Evolutionary conservation across 2,797 vertebrate species (phyloP).

Genomic region (Sardinella longiceps): DNA sequence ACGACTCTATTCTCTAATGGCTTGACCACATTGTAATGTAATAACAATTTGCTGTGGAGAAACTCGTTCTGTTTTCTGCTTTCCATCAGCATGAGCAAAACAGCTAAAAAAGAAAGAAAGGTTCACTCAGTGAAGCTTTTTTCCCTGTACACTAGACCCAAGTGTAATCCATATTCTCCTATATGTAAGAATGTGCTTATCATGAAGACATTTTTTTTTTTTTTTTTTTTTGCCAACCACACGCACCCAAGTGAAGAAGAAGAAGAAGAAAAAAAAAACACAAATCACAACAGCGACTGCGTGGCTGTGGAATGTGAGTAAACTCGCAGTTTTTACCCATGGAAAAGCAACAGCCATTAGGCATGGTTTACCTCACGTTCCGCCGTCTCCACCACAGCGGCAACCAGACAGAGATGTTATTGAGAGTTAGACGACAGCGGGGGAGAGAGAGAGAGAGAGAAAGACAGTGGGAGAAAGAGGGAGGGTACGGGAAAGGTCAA

Average conservation of each 20-base stretch:
- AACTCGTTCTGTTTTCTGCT: slow-evolving; percentile 36
- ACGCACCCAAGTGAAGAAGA: background rate
- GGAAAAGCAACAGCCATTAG: slow-evolving; percentile 31
- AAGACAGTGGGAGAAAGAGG: slow-evolving; percentile 26
- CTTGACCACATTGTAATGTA: slow-evolving; percentile 47
- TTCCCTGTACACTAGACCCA: slow-evolving; percentile 32
- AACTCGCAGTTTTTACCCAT: slow-evolving; percentile 44
- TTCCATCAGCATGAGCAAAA: slow-evolving; percentile 2
- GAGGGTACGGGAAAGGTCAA: slow-evolving; percentile 25
- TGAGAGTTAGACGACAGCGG: slow-evolving; percentile 27
- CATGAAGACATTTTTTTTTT: slow-evolving; percentile 34
- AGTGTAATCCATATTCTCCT: slow-evolving; percentile 39
- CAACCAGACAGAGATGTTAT: slow-evolving; percentile 28
- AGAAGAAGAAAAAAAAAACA: background rate
- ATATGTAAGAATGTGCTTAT: slow-evolving; percentile 34
- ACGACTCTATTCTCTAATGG: slow-evolving; percentile 43
- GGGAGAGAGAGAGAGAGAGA: slow-evolving; percentile 4
- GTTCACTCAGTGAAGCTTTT: background rate
- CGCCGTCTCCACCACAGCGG: background rate
- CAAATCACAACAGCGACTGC: slow-evolving; percentile 34
- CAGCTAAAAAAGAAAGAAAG: background rate
- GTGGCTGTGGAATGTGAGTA: slow-evolving; percentile 49
- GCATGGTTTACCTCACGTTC: slow-evolving; percentile 48
- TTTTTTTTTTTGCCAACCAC: background rate
- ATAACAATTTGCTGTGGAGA: slow-evolving; percentile 50